Evolutionary conservation across 2,113 vertebrate genomes (phyloP).

Genomic region (Tenebrosternarchus preto): DNA sequence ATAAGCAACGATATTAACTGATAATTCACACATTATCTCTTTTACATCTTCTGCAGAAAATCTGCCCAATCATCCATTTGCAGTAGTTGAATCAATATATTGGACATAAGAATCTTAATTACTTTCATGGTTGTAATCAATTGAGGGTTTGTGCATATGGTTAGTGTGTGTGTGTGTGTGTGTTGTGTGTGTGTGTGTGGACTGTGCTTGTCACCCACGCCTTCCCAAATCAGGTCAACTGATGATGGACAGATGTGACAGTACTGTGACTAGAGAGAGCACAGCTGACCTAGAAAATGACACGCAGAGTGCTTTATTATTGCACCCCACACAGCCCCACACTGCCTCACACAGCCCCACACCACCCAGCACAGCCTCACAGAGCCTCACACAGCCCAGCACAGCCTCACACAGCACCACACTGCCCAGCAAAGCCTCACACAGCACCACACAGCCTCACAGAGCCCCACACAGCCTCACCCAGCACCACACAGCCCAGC

Average conservation of each 20-base stretch:
- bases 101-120: background rate
- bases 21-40: background rate
- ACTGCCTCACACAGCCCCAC: too few species aligned
- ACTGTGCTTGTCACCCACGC: conserved; percentile 27
- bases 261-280: conserved; percentile 41
- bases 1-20: background rate
- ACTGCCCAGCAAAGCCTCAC: too few species aligned
- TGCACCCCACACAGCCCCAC: conserved; percentile 29
- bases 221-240: conserved; percentile 60
- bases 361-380: too few species aligned
- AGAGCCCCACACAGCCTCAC: too few species aligned
- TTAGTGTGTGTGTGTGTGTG: conserved; percentile 10
- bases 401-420: too few species aligned
- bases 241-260: conserved; percentile 47
- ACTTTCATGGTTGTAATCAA: background rate
- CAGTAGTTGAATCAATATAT: background rate
- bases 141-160: conserved; percentile 18
- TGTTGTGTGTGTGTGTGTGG: conserved; percentile 29
- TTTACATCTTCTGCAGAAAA: background rate
- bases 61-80: background rate
- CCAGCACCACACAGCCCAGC: too few species aligned
- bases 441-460: too few species aligned
- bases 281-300: conserved; percentile 62
- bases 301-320: conserved; percentile 56
- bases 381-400: too few species aligned